Evolutionary conservation across 37 sponge, comb jelly and placozoan species (phyloP).

Genomic region (Bolinopsis microptera): DNA sequence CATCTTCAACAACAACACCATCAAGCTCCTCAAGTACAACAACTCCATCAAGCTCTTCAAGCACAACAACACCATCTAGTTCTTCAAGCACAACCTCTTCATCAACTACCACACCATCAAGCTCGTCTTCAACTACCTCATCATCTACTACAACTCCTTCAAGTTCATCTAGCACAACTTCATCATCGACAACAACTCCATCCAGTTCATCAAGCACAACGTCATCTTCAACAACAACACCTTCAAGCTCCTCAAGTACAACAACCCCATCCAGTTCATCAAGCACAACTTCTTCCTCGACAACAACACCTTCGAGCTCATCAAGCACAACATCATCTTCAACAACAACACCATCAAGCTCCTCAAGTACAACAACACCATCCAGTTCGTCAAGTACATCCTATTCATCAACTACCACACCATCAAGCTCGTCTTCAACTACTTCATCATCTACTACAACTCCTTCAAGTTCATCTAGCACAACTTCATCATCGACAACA

Average conservation of each 20-base stretch:
- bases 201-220: background rate
- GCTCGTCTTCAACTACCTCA: too few species aligned
- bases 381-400: background rate
- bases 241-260: background rate
- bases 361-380: background rate
- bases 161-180: background rate
- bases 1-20: background rate
- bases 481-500: background rate
- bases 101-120: background rate
- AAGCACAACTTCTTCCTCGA: background rate
- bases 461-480: background rate
- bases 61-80: background rate
- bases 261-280: background rate
- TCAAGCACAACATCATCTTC: background rate
- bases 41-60: background rate
- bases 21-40: background rate
- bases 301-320: background rate
- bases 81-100: background rate
- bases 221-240: background rate
- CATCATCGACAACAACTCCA: background rate
- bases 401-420: background rate
- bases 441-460: background rate
- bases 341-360: background rate
- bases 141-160: background rate
- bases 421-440: too few species aligned